Conservation (phyloP, 2,888 invertebrate genomes). For the Smittia aterrima region DNA sequence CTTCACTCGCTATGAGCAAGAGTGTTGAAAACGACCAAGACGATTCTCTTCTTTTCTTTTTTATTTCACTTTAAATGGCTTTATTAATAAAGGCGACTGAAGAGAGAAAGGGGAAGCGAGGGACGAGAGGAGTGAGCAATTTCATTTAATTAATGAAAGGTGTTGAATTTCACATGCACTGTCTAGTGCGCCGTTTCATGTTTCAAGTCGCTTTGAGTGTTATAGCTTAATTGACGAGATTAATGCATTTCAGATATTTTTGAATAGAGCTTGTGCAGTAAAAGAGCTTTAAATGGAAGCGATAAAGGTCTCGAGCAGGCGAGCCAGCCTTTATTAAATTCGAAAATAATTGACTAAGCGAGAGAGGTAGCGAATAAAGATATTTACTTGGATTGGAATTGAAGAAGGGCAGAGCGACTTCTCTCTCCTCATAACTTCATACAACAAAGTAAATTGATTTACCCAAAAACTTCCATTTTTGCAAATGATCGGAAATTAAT, state of each 20-base stretch:
- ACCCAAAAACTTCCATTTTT: too few relatives aligned
- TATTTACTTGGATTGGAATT: too few relatives aligned
- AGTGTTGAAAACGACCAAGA: not conserved
- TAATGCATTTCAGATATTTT: conserved; percentile 15
- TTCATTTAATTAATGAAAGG: conserved; percentile 36
- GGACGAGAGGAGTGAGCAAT: conserved; percentile 10
- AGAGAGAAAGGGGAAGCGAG: not conserved
- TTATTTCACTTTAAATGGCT: conserved; percentile 32
- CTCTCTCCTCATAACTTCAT: too few relatives aligned
- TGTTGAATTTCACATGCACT: conserved; percentile 35
- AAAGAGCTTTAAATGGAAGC: conserved; percentile 14
- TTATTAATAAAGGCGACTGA: conserved; percentile 20
- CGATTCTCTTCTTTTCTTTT: not conserved
- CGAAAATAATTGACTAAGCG: conserved; percentile 12
- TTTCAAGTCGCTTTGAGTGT: not conserved
- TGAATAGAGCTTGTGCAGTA: conserved; percentile 18
- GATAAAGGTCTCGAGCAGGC: conserved; percentile 9
- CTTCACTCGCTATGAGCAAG: not conserved
- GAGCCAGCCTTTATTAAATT: not conserved
- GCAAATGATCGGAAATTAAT: too few relatives aligned
- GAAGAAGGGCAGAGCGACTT: too few relatives aligned
- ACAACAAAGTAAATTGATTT: too few relatives aligned
- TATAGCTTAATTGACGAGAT: conserved; percentile 21
- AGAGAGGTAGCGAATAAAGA: not conserved
- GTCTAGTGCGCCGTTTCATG: not conserved